Percentiles rank a stretch among this genome's conserved stretches.
These are phyloP conservation scores for Spermophilus dauricus DNA, from an alignment of 2,113 vertebrate genomes.

Conservation along the genomic window DNA sequence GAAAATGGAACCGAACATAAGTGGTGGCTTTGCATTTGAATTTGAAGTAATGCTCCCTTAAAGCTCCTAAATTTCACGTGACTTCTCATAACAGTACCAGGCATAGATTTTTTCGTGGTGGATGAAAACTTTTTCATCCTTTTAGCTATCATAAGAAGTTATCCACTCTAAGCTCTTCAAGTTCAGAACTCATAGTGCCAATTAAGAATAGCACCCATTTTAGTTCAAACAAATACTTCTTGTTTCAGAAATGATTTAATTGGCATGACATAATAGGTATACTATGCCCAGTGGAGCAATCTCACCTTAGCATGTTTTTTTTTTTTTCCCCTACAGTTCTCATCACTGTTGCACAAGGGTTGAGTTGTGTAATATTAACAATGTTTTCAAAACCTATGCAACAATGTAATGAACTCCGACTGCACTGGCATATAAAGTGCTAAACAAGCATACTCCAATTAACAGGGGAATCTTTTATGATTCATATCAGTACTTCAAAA, in stretches of 20 bases:
- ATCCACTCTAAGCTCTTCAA: constrained; percentile 20
- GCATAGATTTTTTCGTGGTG: neutral
- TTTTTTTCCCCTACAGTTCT: constrained; percentile 25
- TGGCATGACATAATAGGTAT: constrained; percentile 67
- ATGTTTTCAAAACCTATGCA: constrained; percentile 59
- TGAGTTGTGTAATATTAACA: constrained; percentile 68
- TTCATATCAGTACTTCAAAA: constrained; percentile 64
- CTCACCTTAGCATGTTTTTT: neutral
- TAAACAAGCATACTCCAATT: constrained; percentile 67
- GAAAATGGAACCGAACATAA: constrained; percentile 24
- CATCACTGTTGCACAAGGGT: constrained; percentile 68
- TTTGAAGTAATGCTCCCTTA: neutral
- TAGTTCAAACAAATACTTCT: constrained; percentile 72
- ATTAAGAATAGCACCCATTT: constrained; percentile 60
- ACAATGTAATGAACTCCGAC: constrained; percentile 54
- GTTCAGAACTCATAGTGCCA: constrained; percentile 53
- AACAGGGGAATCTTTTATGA: constrained; percentile 48
- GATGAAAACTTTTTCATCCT: neutral
- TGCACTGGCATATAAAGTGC: constrained; percentile 33
- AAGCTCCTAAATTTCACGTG: neutral
- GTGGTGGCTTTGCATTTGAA: neutral
- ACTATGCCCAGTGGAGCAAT: constrained; percentile 16
- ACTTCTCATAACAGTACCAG: neutral
- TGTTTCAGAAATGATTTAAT: constrained; percentile 75
- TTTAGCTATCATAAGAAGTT: constrained; percentile 43